Base-by-base conservation (phyloP, 2,888 invertebrate genomes). In the Graphium colonna region DNA sequence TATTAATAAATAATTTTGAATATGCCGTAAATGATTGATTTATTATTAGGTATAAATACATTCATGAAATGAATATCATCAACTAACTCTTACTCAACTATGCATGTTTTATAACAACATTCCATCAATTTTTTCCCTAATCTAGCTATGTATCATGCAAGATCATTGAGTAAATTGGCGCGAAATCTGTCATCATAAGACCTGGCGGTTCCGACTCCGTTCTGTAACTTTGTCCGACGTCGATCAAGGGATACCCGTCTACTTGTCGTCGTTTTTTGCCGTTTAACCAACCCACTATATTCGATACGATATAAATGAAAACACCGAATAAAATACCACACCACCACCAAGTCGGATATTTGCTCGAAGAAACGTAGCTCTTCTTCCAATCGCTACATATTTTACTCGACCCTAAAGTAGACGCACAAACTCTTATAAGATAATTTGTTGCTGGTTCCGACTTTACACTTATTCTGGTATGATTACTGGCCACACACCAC, bases 191-290 rank as follows among this genome's bases (percentile, higher is more conserved):
- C 61, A 79, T 60, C 69, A 78, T 73, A 46, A 67, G 55, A 33
- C 58, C 69, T 7, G 83, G 80, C 0, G 83, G 76, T 10, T 81
- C 81, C 39, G 71, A 78, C 54, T 79, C 80, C 48, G 64, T 69
- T 16, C 62, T 57, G 43, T 65, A 61, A 21, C 62, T 68, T 13
- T 71, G 68, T 1, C 67, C 67, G 17, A 57, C 63, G 50, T 82
- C 78, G 5, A 86, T 65, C 52, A 87, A 62, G n/a, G 77, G 76
- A 26, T 73, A 61, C 52, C 67, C 62, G 58, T 85, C 83, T 44
- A 52, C 67, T 7, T 48, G 36, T 5, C 12, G 49, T 16, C 55
- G 63, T 33, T 57, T 57, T 3, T 41, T 60, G 18, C 57, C 74
- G 42, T 60, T 66, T 10, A 69, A 60, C 62, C 67, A 74, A 1